Evolutionary conservation across 2,113 vertebrate species (phyloP), one percentile per base, ranked within the genome.

Genomic region (Paramormyrops kingsleyae): DNA sequence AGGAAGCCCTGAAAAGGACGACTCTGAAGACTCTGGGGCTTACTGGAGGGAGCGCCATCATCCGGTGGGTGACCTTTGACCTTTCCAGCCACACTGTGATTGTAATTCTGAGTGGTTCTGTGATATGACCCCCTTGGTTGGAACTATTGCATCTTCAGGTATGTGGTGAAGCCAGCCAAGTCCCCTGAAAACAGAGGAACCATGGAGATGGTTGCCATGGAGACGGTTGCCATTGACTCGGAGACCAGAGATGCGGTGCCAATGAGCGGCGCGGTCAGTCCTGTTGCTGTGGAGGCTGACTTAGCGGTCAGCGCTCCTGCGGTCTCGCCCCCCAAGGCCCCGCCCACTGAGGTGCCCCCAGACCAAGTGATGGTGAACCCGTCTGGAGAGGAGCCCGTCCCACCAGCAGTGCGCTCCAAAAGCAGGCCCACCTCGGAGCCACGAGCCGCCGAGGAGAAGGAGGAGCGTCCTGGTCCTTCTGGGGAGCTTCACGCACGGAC

Each of bases 21-120:
- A 97, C 97, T 0, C 94, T 99, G 88, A 98, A 96, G 94, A 98
- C 97, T 0, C 96, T 99, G 89, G 99, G 99, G 77, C 95, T 99
- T 27, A 98, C 96, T 0, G 96, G 96, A 90, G 98, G 98, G 94
- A 99, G 94, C 90, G 99, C 98, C 91, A 97, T 97, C 62, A 92
- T 99, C 94, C 97, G 99, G 99, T 99, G 87, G 83, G 39, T 77
- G 56, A 83, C 39, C 24, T 31, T 24, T 50, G 15, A 77, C 15
- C 74, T 77, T 19, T 35, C 5, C 39, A 46, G 83, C 39, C 83
- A 13, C 21, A 47, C 42, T 84, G 80, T 24, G 44, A 49, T 24
- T n/a, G 4, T 59, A 53, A 46, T 87, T 83, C 19, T 5, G 13
- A n/a, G 39, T 52, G 19, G 6, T 53, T 31, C 4, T 50, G 47